phyloP scores from a whole-genome alignment of 1,140 invertebrate genomes.

The Doryteuthis pealeii region DNA sequence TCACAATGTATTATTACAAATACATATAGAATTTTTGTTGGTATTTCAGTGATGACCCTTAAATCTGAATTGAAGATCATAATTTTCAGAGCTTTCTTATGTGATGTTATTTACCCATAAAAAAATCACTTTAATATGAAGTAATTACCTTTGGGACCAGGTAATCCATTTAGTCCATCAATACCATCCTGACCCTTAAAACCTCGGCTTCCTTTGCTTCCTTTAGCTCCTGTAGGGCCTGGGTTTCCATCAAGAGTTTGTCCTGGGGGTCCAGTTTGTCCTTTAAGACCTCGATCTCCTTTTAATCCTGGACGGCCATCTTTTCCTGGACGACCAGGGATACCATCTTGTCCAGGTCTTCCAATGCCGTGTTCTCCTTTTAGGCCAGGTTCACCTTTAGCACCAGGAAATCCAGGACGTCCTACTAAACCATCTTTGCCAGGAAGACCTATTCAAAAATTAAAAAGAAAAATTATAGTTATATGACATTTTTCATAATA shows the following conservation, averaged over 20 bases:
- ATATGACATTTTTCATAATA: too few relatives aligned
- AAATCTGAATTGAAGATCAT: too few relatives aligned
- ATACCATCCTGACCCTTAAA: not conserved
- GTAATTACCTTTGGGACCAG: not conserved
- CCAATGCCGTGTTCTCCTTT: slow-evolving; percentile 39
- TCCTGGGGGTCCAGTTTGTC: slow-evolving; percentile 43
- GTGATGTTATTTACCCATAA: too few relatives aligned
- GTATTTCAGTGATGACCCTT: too few relatives aligned
- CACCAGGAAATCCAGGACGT: slow-evolving; percentile 38
- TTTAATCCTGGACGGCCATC: slow-evolving; percentile 40
- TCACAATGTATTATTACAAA: too few relatives aligned
- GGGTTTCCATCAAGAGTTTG: slow-evolving; percentile 35
- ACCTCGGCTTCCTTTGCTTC: not conserved
- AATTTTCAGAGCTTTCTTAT: too few relatives aligned
- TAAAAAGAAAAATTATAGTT: too few relatives aligned
- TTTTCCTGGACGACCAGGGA: slow-evolving; percentile 36
- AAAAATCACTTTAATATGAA: not conserved
- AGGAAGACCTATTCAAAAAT: slow-evolving; percentile 28
- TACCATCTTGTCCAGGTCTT: slow-evolving; percentile 31
- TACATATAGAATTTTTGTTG: too few relatives aligned
- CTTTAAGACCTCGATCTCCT: slow-evolving; percentile 39
- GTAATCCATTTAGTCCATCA: slow-evolving; percentile 1
- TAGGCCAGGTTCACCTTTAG: slow-evolving; percentile 37
- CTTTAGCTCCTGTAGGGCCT: slow-evolving; percentile 26
- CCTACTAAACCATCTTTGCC: slow-evolving; percentile 40